phyloP scores from a whole-genome alignment of 2,113 vertebrate species.

The Cheilinus undulatus region DNA sequence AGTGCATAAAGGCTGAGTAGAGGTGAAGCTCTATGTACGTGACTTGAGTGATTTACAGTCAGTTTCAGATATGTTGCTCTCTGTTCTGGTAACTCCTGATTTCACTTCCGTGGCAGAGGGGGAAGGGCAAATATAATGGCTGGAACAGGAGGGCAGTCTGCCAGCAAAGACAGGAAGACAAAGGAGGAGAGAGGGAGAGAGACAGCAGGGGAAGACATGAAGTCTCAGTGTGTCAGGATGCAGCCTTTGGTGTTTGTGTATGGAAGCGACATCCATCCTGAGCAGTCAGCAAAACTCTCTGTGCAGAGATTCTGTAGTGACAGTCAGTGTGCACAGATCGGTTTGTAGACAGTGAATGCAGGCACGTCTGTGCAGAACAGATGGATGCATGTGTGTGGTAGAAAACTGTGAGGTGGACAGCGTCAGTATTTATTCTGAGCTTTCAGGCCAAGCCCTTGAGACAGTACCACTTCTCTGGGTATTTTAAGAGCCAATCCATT shows the following conservation, averaged over 20 bases:
- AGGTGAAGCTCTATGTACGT: too few relatives aligned
- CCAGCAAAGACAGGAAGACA: constrained; percentile 47
- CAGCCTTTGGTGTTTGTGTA: constrained; percentile 11
- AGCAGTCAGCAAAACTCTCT: constrained; percentile 54
- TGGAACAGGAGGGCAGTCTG: constrained; percentile 35
- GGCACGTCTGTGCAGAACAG: background rate
- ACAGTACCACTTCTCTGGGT: constrained; percentile 58
- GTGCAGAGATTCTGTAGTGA: constrained; percentile 5
- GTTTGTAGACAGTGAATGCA: background rate
- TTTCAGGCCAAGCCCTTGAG: constrained; percentile 44
- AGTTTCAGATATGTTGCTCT: background rate
- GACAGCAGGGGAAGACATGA: constrained; percentile 22
- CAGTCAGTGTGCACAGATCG: background rate
- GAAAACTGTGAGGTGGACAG: constrained; percentile 6
- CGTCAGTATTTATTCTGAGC: constrained; percentile 53
- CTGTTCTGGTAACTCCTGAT: constrained; percentile 44
- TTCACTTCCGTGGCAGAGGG: background rate
- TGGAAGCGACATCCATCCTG: constrained; percentile 23
- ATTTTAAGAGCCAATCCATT: constrained; percentile 74
- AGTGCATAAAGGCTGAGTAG: background rate
- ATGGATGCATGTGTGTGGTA: background rate
- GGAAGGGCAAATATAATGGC: constrained; percentile 30
- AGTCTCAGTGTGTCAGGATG: constrained; percentile 57
- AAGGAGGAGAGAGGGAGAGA: constrained; percentile 9
- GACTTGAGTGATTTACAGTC: constrained; percentile 13